Conservation (phyloP, 2,888 invertebrate genomes). For the Drosophila sordidapex region DNA sequence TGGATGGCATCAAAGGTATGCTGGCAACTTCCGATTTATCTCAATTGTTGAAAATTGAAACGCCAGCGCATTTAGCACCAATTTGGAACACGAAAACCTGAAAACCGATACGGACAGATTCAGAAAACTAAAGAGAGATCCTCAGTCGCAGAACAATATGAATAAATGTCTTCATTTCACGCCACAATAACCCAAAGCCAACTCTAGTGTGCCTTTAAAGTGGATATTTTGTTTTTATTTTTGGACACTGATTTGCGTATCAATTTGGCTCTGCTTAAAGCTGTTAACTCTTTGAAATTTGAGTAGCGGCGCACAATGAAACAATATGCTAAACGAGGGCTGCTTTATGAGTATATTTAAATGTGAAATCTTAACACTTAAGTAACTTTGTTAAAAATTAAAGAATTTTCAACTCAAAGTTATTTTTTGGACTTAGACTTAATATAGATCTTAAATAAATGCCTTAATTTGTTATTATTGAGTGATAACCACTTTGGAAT, state of each 20-base stretch:
- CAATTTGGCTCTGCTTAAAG: slow-evolving; percentile 41
- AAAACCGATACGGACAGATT: slow-evolving; percentile 64
- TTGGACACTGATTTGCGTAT: slow-evolving; percentile 56
- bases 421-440: no score
- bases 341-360: slow-evolving; percentile 11
- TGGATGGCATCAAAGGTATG: slow-evolving; percentile 42
- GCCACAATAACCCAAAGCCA: slow-evolving; percentile 33
- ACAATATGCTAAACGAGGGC: slow-evolving; percentile 40
- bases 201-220: slow-evolving; percentile 17
- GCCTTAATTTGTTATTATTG: no score
- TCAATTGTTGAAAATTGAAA: slow-evolving; percentile 80
- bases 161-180: slow-evolving; percentile 75
- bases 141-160: slow-evolving; percentile 27
- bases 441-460: no score
- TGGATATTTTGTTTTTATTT: slow-evolving; percentile 26
- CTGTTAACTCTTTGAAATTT: slow-evolving; percentile 74
- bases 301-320: slow-evolving; percentile 45
- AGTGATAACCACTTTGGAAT: background rate
- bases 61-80: slow-evolving; percentile 73
- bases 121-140: slow-evolving; percentile 12
- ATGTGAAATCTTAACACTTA: background rate
- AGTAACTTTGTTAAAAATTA: background rate
- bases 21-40: slow-evolving; percentile 81
- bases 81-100: slow-evolving; percentile 70
- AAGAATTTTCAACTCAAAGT: no score